phyloP scores from a whole-genome alignment of 2,888 invertebrate genomes.

The Agrilus cyanescens region DNA sequence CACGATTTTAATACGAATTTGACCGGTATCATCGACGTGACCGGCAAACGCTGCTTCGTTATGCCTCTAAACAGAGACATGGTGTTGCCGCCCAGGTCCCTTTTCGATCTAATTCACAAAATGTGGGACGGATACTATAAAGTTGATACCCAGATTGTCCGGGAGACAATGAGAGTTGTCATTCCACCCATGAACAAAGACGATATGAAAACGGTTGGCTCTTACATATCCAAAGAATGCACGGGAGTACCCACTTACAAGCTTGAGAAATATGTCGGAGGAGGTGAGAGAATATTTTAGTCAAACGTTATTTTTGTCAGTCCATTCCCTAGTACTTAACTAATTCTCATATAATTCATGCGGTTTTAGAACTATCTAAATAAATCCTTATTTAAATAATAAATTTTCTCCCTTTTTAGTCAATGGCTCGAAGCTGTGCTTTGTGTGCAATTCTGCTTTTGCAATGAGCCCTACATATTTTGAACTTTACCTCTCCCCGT shows the following conservation, averaged over 20 bases:
- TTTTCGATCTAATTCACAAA: conserved; percentile 68
- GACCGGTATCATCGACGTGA: conserved; percentile 42
- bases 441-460: conserved; percentile 3
- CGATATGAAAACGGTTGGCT: conserved; percentile 51
- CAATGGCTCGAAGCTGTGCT: too few relatives aligned
- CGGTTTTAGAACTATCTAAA: too few relatives aligned
- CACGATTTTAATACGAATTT: conserved; percentile 79
- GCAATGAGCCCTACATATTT: conserved; percentile 1
- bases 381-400: too few relatives aligned
- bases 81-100: conserved; percentile 67
- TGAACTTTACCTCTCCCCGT: not conserved
- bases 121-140: conserved; percentile 70
- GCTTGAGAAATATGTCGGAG: conserved; percentile 52
- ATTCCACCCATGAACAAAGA: conserved; percentile 48
- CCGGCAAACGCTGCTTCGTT: conserved; percentile 66
- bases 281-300: conserved; percentile 41
- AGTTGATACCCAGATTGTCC: conserved; percentile 67
- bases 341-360: too few relatives aligned
- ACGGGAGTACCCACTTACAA: conserved; percentile 57
- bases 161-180: conserved; percentile 64
- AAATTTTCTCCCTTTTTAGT: too few relatives aligned
- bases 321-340: too few relatives aligned
- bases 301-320: too few relatives aligned
- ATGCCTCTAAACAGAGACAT: conserved; percentile 74
- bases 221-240: conserved; percentile 62